phyloP scores from a whole-genome alignment of 2,113 vertebrate species.

The Campylomormyrus tamandua region DNA sequence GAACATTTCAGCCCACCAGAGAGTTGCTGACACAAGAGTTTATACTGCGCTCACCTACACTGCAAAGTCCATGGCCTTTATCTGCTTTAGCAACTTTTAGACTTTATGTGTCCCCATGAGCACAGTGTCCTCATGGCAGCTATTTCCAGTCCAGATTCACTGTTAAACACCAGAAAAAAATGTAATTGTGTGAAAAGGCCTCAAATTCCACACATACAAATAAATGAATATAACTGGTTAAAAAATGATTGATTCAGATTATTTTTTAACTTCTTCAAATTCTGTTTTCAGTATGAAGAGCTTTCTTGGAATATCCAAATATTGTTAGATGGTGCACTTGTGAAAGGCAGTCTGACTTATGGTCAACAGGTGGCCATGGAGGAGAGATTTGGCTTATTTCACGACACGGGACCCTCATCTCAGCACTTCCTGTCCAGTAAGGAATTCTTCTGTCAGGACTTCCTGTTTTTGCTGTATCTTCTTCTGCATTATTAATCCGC shows the following conservation, averaged over 20 bases:
- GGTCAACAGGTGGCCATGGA: conserved; percentile 61
- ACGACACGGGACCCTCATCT: conserved; percentile 66
- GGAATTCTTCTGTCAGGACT: conserved; percentile 29
- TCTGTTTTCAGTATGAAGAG: neutral
- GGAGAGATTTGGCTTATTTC: conserved; percentile 65
- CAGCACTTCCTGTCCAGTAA: conserved; percentile 75
- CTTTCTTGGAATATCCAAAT: neutral
- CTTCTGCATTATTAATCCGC: neutral
- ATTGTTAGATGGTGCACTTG: neutral
- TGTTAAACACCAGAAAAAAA: neutral
- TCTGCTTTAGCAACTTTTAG: neutral
- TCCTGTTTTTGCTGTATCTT: neutral
- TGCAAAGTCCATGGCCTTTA: neutral
- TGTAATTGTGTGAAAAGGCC: neutral
- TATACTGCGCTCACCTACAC: neutral
- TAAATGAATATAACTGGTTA: neutral
- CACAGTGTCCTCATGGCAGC: neutral
- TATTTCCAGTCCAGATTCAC: neutral
- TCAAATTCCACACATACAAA: neutral
- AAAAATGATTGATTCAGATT: neutral
- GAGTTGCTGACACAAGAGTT: neutral
- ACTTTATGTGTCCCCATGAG: neutral
- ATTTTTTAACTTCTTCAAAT: neutral
- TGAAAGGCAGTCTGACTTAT: neutral
- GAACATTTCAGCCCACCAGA: neutral